A percentile compares a stretch with the other conserved stretches of the same genome.
These are phyloP conservation scores for Galerucella calmariensis DNA, from an alignment of 2,888 invertebrate species.

Conservation along the genomic window DNA sequence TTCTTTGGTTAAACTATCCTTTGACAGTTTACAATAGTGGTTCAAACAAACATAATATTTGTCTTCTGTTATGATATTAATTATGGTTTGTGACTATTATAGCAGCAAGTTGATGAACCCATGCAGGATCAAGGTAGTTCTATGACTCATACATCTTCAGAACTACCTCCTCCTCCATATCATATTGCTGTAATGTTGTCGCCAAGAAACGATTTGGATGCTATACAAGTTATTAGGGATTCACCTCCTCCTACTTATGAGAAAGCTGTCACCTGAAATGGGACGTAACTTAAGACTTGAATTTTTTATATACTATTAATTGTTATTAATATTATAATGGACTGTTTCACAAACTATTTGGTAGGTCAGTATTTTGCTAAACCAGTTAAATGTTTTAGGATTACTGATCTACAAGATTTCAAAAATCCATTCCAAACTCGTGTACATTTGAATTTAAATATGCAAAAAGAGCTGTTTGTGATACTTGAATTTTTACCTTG, in stretches of 20 bases:
- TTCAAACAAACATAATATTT: too few relatives aligned
- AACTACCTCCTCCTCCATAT: slow-evolving; percentile 81
- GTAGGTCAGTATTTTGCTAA: too few relatives aligned
- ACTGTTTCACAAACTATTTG: not conserved
- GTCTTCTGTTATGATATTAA: not conserved
- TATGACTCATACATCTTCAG: slow-evolving; percentile 43
- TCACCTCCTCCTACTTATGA: slow-evolving; percentile 81
- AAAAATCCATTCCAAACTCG: slow-evolving; percentile 10
- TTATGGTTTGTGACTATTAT: not conserved
- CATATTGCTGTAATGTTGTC: slow-evolving; percentile 81
- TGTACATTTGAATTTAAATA: slow-evolving; percentile 2
- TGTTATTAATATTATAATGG: slow-evolving; percentile 5
- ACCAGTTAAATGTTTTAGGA: not conserved
- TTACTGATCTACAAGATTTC: not conserved
- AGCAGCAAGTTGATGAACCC: slow-evolving; percentile 41
- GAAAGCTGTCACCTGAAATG: slow-evolving; percentile 74
- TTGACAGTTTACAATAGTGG: too few relatives aligned
- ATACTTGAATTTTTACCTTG: slow-evolving; percentile 21
- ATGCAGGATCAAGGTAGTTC: slow-evolving; percentile 46
- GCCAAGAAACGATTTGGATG: slow-evolving; percentile 67
- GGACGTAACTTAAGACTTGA: slow-evolving; percentile 1
- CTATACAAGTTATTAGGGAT: slow-evolving; percentile 64
- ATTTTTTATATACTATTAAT: not conserved
- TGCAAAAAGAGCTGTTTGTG: slow-evolving; percentile 19
- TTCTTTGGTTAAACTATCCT: too few relatives aligned